phyloP scores from a whole-genome alignment of 2,797 vertebrate genomes.

The Anguilla anguilla region DNA sequence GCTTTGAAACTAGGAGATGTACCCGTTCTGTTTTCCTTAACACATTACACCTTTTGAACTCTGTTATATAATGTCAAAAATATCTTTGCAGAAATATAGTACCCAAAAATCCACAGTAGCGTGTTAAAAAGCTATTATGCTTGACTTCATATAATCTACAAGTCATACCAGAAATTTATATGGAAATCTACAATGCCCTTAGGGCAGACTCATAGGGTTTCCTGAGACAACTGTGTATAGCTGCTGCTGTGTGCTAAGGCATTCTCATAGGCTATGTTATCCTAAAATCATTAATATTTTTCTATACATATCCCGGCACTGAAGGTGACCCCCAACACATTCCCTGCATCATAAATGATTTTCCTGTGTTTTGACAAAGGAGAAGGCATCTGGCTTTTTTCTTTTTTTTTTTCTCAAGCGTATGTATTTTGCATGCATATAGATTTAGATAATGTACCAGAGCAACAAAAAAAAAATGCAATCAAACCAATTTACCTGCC shows the following conservation, averaged over 20 bases:
- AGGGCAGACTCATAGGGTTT: neutral
- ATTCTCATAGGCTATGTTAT: neutral
- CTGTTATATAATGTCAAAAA: conserved; percentile 1
- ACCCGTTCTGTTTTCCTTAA: conserved; percentile 5
- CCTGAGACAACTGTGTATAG: neutral
- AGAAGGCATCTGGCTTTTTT: neutral
- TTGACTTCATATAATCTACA: neutral
- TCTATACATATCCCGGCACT: neutral
- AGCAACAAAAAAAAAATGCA: neutral
- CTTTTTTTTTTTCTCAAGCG: too few relatives aligned
- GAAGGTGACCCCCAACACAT: conserved; percentile 4
- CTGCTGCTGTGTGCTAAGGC: neutral
- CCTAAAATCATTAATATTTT: conserved; percentile 7
- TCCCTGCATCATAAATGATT: neutral
- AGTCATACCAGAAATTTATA: neutral
- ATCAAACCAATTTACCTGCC: conserved; percentile 30
- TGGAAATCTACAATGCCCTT: conserved; percentile 1
- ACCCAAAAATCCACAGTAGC: neutral
- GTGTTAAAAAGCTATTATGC: conserved; percentile 7
- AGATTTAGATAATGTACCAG: conserved; percentile 31
- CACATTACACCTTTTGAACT: neutral
- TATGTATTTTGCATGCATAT: conserved; percentile 9
- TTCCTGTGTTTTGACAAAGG: neutral
- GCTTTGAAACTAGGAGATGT: conserved; percentile 16
- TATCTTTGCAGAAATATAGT: neutral